Evolutionary conservation across 2,888 invertebrate genomes (phyloP).

Genomic region (Frankliniella fusca): DNA sequence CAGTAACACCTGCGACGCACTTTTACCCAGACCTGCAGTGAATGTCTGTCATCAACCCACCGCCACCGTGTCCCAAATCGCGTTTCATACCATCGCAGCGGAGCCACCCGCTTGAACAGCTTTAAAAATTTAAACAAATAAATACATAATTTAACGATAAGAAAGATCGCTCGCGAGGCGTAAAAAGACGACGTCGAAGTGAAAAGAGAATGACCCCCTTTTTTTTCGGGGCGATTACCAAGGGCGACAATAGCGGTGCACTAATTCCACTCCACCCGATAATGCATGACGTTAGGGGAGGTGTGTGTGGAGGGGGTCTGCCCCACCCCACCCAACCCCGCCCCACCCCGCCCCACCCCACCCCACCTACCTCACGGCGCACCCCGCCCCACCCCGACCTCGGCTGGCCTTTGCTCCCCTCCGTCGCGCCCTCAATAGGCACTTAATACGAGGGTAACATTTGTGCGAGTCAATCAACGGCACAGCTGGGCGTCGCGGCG

Average conservation of each 20-base stretch:
- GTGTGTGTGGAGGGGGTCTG: neutral
- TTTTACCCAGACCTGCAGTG: too few relatives aligned
- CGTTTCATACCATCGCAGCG: too few relatives aligned
- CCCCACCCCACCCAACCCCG: neutral
- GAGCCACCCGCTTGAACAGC: too few relatives aligned
- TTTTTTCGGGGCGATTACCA: neutral
- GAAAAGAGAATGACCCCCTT: too few relatives aligned
- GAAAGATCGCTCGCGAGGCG: too few relatives aligned
- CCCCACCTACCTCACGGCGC: too few relatives aligned
- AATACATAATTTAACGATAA: too few relatives aligned
- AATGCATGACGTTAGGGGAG: neutral
- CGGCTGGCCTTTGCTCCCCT: neutral
- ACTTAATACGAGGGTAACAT: slow-evolving; percentile 23
- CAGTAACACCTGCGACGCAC: too few relatives aligned
- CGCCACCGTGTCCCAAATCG: too few relatives aligned
- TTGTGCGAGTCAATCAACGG: slow-evolving; percentile 24
- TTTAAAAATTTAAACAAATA: too few relatives aligned
- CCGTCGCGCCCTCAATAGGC: slow-evolving; percentile 9
- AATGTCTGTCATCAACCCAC: too few relatives aligned
- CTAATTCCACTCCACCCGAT: slow-evolving; percentile 13
- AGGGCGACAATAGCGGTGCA: neutral
- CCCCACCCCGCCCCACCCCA: neutral
- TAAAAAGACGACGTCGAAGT: too few relatives aligned
- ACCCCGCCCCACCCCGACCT: neutral
- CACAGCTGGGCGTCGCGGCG: slow-evolving; percentile 13